Conservation (phyloP, 2,888 invertebrate species). For the Criorhina ranunculi region DNA sequence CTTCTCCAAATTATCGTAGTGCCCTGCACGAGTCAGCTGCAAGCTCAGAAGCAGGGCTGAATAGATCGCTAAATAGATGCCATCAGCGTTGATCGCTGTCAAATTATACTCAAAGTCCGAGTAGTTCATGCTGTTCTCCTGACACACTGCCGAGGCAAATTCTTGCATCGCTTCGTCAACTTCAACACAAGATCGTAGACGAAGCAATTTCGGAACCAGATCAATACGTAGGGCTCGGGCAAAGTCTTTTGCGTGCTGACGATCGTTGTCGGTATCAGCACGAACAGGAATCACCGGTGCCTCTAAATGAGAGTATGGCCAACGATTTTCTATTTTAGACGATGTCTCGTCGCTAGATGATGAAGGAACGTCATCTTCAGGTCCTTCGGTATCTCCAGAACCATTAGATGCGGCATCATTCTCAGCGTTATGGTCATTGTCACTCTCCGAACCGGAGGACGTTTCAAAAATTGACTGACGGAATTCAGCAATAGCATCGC, state of each 20-base stretch:
- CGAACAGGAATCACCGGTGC: constrained; percentile 83
- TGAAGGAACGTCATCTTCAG: constrained; percentile 87
- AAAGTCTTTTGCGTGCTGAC: constrained; percentile 94
- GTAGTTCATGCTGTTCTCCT: constrained; percentile 87
- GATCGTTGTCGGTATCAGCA: constrained; percentile 91
- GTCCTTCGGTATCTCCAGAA: constrained; percentile 89
- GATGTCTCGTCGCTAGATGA: constrained; percentile 85
- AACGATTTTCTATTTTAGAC: constrained; percentile 83
- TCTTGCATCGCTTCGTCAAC: constrained; percentile 96
- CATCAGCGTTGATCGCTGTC: constrained; percentile 95
- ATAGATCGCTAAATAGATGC: constrained; percentile 96
- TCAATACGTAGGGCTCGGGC: constrained; percentile 90
- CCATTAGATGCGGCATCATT: constrained; percentile 90
- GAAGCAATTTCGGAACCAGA: constrained; percentile 90
- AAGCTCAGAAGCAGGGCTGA: constrained; percentile 93
- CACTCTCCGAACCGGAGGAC: constrained; percentile 86
- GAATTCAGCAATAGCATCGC: constrained; percentile 89
- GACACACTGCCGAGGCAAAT: constrained; percentile 96
- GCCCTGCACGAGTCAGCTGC: constrained; percentile 90
- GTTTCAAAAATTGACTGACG: constrained; percentile 88
- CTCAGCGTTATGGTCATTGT: constrained; percentile 89
- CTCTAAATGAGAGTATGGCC: constrained; percentile 84
- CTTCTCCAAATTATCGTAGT: constrained; percentile 87
- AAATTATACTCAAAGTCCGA: constrained; percentile 87
- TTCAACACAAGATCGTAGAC: constrained; percentile 92